A percentile compares a stretch with the other conserved stretches of the same genome.
Evolutionary conservation across 2,888 invertebrate genomes (phyloP).

Genomic region (Hipparchia sbordonii): DNA sequence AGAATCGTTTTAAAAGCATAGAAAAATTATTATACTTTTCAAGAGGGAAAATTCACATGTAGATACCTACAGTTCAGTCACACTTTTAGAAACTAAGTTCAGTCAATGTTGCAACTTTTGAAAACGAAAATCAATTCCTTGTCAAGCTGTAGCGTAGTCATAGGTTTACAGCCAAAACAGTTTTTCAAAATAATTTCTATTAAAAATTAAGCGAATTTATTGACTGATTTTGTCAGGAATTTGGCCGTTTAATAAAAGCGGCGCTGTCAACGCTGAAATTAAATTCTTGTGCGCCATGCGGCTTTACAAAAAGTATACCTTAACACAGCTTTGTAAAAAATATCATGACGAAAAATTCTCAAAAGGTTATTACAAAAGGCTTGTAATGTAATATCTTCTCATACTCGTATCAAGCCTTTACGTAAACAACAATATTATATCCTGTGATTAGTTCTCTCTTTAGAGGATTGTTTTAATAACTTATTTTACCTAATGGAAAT

Average conservation of each 20-base stretch:
- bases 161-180: conserved; percentile 14
- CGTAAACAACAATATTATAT: not conserved
- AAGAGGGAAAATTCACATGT: no score
- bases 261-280: conserved; percentile 54
- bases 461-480: no score
- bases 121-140: not conserved
- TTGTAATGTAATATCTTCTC: not conserved
- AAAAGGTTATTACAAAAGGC: conserved; percentile 27
- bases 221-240: conserved; percentile 54
- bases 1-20: no score
- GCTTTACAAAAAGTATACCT: conserved; percentile 43
- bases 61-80: no score
- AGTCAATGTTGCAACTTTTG: no score
- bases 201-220: conserved; percentile 45
- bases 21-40: no score
- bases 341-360: conserved; percentile 29
- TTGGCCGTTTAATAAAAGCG: conserved; percentile 53
- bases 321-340: conserved; percentile 32
- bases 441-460: not conserved
- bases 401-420: not conserved
- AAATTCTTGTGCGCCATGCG: conserved; percentile 50
- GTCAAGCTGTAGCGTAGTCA: not conserved
- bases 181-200: conserved; percentile 39
- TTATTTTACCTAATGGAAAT: no score
- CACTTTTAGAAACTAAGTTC: no score